Evolutionary conservation across 2,797 vertebrate species (phyloP).

Genomic region (Onychomys arenicola): DNA sequence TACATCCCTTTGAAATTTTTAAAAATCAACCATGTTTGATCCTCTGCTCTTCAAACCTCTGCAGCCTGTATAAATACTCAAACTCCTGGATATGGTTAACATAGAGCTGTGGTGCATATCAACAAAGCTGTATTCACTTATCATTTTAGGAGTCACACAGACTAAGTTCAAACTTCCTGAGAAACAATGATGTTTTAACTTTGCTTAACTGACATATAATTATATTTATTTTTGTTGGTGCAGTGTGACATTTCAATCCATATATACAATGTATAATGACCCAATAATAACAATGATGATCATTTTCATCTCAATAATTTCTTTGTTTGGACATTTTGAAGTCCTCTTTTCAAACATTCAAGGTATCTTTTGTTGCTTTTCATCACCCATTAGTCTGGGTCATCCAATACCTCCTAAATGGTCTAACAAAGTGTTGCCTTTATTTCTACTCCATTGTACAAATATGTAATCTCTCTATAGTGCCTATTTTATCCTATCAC

Average conservation of each 20-base stretch:
- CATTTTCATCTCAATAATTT: neutral
- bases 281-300: neutral
- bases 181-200: conserved; percentile 19
- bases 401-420: neutral
- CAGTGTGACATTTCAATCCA: neutral
- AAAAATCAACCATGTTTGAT: neutral
- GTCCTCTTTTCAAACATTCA: conserved; percentile 25
- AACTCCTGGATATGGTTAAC: neutral
- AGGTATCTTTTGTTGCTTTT: neutral
- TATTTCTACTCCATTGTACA: neutral
- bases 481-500: neutral
- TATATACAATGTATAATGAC: neutral
- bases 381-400: neutral
- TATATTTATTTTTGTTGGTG: neutral
- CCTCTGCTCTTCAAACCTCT: neutral
- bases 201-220: neutral
- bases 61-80: neutral
- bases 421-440: neutral
- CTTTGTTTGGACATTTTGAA: neutral
- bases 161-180: conserved; percentile 43
- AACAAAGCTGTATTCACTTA: neutral
- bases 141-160: neutral
- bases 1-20: neutral
- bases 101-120: neutral
- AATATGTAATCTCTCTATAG: neutral